phyloP scores from a whole-genome alignment of 2,113 vertebrate genomes.

The Silurus asotus region DNA sequence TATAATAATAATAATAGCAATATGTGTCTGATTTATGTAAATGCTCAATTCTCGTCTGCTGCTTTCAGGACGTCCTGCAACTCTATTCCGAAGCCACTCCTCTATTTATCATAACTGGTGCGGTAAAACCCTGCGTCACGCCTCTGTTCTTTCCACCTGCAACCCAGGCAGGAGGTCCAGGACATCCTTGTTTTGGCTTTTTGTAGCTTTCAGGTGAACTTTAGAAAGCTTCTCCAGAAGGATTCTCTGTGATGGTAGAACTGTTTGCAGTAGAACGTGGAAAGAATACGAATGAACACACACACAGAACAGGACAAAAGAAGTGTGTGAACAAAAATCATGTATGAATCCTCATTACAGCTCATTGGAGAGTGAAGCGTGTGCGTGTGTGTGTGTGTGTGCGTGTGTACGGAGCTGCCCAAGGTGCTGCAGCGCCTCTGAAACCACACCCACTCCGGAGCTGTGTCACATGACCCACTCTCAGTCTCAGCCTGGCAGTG shows the following conservation, averaged over 20 bases:
- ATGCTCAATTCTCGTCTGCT: background rate
- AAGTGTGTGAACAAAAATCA: background rate
- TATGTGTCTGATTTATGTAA: no score
- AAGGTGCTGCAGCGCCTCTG: conserved; percentile 20
- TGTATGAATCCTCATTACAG: background rate
- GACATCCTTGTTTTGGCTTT: no score
- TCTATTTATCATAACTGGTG: background rate
- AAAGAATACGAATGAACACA: no score
- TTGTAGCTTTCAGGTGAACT: no score
- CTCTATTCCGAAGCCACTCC: background rate
- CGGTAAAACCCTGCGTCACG: background rate
- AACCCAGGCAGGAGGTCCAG: no score
- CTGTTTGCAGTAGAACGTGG: no score
- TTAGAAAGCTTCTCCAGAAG: no score
- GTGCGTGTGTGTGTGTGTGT: background rate
- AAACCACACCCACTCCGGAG: background rate
- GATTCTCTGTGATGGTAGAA: no score
- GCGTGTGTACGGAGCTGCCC: background rate
- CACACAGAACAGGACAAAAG: no score
- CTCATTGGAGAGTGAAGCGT: background rate
- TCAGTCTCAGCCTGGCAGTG: conserved; percentile 31
- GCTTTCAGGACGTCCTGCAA: background rate
- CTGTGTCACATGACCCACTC: conserved; percentile 22
- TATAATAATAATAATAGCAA: no score
- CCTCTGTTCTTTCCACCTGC: background rate